phyloP scores from a whole-genome alignment of 2,797 vertebrate species.

The Chromobotia macracanthus region DNA sequence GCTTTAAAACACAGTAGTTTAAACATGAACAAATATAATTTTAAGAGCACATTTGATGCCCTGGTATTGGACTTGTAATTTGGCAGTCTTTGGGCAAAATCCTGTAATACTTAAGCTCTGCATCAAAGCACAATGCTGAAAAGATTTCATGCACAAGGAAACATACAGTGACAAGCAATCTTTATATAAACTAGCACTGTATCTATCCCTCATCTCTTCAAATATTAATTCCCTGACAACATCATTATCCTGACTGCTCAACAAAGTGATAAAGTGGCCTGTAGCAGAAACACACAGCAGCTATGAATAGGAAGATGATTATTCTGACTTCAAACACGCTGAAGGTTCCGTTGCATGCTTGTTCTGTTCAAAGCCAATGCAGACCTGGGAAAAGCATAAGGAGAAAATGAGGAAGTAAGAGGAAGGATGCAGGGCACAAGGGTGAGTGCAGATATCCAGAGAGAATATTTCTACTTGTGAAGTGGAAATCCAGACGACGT shows the following conservation, averaged over 20 bases:
- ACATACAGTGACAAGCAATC: slow-evolving; percentile 10
- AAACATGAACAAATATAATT: slow-evolving; percentile 12
- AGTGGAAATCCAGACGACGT: slow-evolving; percentile 63
- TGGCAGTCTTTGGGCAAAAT: slow-evolving; percentile 19
- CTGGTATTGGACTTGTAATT: slow-evolving; percentile 20
- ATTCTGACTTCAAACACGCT: slow-evolving; percentile 42
- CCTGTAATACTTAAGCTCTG: slow-evolving; percentile 7
- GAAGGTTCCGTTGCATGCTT: slow-evolving; percentile 25
- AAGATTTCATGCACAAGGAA: neutral
- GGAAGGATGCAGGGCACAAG: neutral
- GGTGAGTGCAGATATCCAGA: neutral
- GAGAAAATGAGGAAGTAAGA: neutral
- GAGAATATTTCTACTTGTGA: slow-evolving; percentile 58
- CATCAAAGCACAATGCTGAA: slow-evolving; percentile 16
- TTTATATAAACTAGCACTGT: neutral
- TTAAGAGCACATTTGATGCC: slow-evolving; percentile 3
- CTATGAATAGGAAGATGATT: slow-evolving; percentile 45
- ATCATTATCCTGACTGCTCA: slow-evolving; percentile 42
- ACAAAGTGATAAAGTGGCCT: slow-evolving; percentile 25
- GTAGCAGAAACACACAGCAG: slow-evolving; percentile 7
- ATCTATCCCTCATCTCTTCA: slow-evolving; percentile 25
- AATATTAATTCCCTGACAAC: slow-evolving; percentile 52
- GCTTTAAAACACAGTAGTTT: too few relatives aligned
- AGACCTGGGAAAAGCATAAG: slow-evolving; percentile 17
- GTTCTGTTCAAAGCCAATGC: slow-evolving; percentile 51